Evolutionary conservation across 30 jellyfish, hydroid and myxozoan genomes (phyloP), one percentile per base, ranked within the genome.

Genomic region (Aurelia sp.): DNA sequence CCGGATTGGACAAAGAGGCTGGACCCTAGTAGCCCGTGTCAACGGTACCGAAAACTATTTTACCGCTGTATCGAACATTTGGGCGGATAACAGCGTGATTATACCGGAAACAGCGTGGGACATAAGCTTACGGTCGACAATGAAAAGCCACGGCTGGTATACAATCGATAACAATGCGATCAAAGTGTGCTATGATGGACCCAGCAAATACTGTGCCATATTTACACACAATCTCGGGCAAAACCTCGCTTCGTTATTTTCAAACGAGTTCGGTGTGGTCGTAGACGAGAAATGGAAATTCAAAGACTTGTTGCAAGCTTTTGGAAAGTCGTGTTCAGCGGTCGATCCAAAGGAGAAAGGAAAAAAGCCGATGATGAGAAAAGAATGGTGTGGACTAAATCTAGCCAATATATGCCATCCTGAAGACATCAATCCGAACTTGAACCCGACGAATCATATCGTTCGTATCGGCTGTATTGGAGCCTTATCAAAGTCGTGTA

Each of bases 11-110:
- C 55, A 72, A 66, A 88, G 97, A 58, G 99, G 98, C 85, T 94
- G 99, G 99, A 94, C 97, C 96, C 96, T 94, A 74, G 99, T 89
- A 71, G 99, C 99, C 89, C 97, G 97, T 52, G 96, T 94, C 73
- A 86, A 89, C 89, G 99, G 99, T 74, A 85, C 95, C 37, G 94
- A 91, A 82, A 88, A 94, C 97, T 96, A 94, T 48, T 94, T 94
- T 72, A 88, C 90, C 52, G 97, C 96, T 20, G 99, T 94, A 16
- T 86, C 97, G 18, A 94, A 94, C 93, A 92, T 96, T 37, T 94
- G 99, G 99, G 97, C 99, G 17, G 99, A 94, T 65, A 84, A 76
- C 67, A 94, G 98, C 71, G 98, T 94, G 10, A 78, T 94, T 12
- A 78, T 82, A 22, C 96, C 97, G 62, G 99, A 90, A 18, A 85